Evolutionary conservation across 2,113 vertebrate genomes (phyloP).

Genomic region (Calidris pygmaea): DNA sequence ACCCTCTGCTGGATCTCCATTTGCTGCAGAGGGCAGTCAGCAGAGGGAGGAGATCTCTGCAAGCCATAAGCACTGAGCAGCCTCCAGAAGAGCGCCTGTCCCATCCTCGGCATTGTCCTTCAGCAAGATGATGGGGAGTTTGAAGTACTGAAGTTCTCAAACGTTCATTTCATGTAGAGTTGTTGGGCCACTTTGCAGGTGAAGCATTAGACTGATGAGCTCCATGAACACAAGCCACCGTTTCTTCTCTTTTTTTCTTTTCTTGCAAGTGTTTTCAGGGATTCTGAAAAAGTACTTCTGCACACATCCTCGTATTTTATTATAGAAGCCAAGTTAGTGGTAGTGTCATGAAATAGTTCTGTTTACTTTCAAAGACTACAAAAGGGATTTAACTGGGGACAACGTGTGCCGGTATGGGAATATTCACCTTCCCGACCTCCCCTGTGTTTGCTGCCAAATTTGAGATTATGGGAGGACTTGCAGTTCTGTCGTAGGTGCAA

Average conservation of each 20-base stretch:
- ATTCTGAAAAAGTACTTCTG: neutral
- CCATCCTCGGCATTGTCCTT: neutral
- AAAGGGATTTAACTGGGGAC: neutral
- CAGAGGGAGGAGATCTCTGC: neutral
- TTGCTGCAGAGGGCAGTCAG: neutral
- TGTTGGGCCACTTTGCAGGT: neutral
- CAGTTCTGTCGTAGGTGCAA: neutral
- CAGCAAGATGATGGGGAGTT: neutral
- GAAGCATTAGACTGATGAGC: neutral
- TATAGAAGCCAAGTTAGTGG: neutral
- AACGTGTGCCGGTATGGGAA: accelerated
- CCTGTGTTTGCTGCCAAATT: neutral
- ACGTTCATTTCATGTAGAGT: neutral
- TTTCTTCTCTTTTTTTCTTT: neutral
- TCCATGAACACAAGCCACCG: neutral
- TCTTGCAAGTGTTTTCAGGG: neutral
- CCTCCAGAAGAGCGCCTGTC: neutral
- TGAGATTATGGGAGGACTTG: neutral
- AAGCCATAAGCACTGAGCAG: neutral
- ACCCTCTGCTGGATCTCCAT: neutral
- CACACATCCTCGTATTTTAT: neutral
- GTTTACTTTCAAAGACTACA: neutral
- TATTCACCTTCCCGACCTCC: neutral
- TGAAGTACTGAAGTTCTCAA: neutral
- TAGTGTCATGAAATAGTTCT: neutral